phyloP scores from a whole-genome alignment of 2,888 invertebrate species.

The Dromius quadrimaculatus region DNA sequence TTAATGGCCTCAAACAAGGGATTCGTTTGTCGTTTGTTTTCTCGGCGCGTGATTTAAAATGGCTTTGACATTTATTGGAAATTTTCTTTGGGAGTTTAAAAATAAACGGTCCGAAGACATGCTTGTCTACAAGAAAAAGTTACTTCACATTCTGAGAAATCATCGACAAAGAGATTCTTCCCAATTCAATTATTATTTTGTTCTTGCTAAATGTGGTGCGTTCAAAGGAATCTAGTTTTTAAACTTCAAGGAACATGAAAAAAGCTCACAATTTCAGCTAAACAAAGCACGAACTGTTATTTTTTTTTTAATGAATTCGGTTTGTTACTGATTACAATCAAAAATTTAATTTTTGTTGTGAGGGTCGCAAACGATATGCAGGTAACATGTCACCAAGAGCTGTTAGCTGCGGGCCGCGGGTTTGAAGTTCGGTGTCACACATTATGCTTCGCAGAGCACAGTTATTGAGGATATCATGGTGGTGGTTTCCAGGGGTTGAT shows the following conservation, averaged over 20 bases:
- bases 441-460: constrained; percentile 1
- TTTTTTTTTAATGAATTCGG: background rate
- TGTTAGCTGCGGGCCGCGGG: background rate
- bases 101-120: constrained; percentile 39
- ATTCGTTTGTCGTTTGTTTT: constrained; percentile 30
- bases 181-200: too few relatives aligned
- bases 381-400: constrained; percentile 11
- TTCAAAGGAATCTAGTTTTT: too few relatives aligned
- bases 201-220: too few relatives aligned
- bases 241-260: too few relatives aligned
- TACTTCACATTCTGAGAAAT: constrained; percentile 35
- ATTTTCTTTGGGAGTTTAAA: constrained; percentile 45
- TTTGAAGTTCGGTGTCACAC: background rate
- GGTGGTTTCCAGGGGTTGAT: background rate
- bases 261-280: too few relatives aligned
- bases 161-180: constrained; percentile 3
- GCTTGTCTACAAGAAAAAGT: constrained; percentile 20
- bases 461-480: constrained; percentile 13
- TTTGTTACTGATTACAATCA: constrained; percentile 44
- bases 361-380: constrained; percentile 3
- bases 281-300: too few relatives aligned
- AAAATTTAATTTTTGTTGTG: constrained; percentile 45
- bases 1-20: constrained; percentile 28
- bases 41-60: constrained; percentile 36
- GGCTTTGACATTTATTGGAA: constrained; percentile 45